Conservation (phyloP, 2,888 invertebrate species). For the Elegia similella region DNA sequence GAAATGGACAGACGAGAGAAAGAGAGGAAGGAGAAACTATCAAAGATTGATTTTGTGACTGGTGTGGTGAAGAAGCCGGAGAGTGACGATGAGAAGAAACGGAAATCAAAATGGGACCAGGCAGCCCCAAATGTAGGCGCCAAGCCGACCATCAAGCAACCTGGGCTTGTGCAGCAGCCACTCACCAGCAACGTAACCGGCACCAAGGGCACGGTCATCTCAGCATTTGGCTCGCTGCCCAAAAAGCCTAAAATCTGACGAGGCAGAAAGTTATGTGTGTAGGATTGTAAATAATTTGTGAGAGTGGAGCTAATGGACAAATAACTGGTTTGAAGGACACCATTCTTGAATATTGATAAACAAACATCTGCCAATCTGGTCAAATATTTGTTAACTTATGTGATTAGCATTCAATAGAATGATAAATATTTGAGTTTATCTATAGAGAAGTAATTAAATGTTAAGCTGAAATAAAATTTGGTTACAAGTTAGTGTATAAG, state of each 20-base stretch:
- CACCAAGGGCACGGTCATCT: conserved; percentile 95
- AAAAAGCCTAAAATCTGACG: conserved; percentile 86
- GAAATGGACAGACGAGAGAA: conserved; percentile 97
- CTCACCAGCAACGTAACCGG: conserved; percentile 92
- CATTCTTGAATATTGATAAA: too few species aligned
- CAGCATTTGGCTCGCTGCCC: conserved; percentile 94
- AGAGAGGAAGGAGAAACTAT: conserved; percentile 90
- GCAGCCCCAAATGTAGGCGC: conserved; percentile 84
- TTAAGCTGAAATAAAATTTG: too few species aligned
- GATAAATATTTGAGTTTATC: too few species aligned
- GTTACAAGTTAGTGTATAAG: too few species aligned
- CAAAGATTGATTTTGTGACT: conserved; percentile 91
- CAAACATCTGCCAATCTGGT: too few species aligned
- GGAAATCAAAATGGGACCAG: conserved; percentile 97
- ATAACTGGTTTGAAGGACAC: too few species aligned
- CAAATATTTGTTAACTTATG: too few species aligned
- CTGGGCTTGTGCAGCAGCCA: conserved; percentile 87
- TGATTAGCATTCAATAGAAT: too few species aligned
- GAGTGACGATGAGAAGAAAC: conserved; percentile 89
- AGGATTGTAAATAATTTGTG: not conserved
- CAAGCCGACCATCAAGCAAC: conserved; percentile 83
- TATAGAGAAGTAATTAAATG: too few species aligned
- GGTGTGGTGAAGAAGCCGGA: conserved; percentile 86
- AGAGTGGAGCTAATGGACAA: not conserved
- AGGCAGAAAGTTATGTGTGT: not conserved